These are phyloP conservation scores for Drosophila kikkawai DNA, from an alignment of 1,140 invertebrate species.

Conservation along the genomic window DNA sequence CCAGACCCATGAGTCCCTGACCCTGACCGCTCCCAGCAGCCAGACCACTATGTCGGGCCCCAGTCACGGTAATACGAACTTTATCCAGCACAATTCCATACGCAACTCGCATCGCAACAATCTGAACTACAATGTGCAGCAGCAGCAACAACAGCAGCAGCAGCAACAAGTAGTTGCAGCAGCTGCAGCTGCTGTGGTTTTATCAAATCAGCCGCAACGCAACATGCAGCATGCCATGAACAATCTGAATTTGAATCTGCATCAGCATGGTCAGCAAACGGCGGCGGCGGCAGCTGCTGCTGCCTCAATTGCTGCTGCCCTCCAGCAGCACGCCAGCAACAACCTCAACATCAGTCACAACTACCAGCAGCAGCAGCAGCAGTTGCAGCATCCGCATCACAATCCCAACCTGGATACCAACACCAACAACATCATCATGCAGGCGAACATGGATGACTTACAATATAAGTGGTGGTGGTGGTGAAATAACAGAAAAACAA, in stretches of 20 bases:
- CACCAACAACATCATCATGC: conserved; percentile 82
- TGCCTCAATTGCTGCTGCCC: conserved; percentile 75
- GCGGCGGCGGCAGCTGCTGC: conserved; percentile 76
- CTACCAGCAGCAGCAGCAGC: conserved; percentile 52
- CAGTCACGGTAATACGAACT: conserved; percentile 61
- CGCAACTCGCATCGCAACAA: conserved; percentile 83
- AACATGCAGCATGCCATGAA: conserved; percentile 72
- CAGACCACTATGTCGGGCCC: conserved; percentile 44
- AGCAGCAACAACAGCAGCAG: conserved; percentile 72
- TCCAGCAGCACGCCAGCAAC: conserved; percentile 79
- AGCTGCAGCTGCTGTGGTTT: conserved; percentile 77
- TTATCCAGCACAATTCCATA: conserved; percentile 83
- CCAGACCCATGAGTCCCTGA: conserved; percentile 78
- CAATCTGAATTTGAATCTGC: conserved; percentile 78
- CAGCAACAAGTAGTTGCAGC: conserved; percentile 78
- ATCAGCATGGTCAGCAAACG: conserved; percentile 66
- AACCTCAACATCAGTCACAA: conserved; percentile 82
- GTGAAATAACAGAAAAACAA: conserved; percentile 64
- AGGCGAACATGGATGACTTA: conserved; percentile 83
- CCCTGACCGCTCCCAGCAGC: conserved; percentile 62
- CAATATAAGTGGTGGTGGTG: conserved; percentile 85
- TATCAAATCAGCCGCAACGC: conserved; percentile 76
- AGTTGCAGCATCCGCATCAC: conserved; percentile 50
- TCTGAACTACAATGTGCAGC: conserved; percentile 77
- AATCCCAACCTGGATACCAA: conserved; percentile 69